These are phyloP conservation scores for Folsomia manolachei DNA, from an alignment of 2,888 invertebrate species.

Conservation along the genomic window DNA sequence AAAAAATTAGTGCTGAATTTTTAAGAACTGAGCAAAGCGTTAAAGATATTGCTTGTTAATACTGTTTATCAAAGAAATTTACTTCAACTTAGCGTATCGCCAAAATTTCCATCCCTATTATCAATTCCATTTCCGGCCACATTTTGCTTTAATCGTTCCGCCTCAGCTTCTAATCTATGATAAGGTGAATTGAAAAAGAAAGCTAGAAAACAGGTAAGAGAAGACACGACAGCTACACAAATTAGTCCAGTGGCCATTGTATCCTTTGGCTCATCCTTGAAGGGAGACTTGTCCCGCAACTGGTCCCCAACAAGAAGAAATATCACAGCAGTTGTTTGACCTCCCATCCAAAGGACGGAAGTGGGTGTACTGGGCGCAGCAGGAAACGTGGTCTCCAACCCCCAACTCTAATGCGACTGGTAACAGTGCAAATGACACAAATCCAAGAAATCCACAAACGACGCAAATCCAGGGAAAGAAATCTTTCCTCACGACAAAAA, in stretches of 20 bases:
- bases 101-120: too few species aligned
- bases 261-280: slow-evolving; percentile 25
- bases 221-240: slow-evolving; percentile 19
- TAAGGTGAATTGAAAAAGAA: slow-evolving; percentile 33
- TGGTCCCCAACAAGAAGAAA: slow-evolving; percentile 30
- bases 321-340: slow-evolving; percentile 26
- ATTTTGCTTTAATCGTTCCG: background rate
- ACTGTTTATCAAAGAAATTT: too few species aligned
- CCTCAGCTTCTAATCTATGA: slow-evolving; percentile 33
- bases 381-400: slow-evolving; percentile 33
- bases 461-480: slow-evolving; percentile 18
- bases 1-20: too few species aligned
- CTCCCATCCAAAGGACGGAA: slow-evolving; percentile 37
- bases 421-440: slow-evolving; percentile 30
- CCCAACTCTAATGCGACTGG: slow-evolving; percentile 37
- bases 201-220: background rate
- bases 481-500: slow-evolving; percentile 30
- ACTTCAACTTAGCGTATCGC: too few species aligned
- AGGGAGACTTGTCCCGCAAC: slow-evolving; percentile 21
- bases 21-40: too few species aligned
- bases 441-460: slow-evolving; percentile 24
- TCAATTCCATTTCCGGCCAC: background rate
- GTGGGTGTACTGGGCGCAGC: slow-evolving; percentile 24
- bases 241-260: slow-evolving; percentile 27
- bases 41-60: too few species aligned